Percentiles rank a stretch among this genome's conserved stretches.
Conservation (phyloP, 2,888 invertebrate genomes). For the Agonum fuliginosum region DNA sequence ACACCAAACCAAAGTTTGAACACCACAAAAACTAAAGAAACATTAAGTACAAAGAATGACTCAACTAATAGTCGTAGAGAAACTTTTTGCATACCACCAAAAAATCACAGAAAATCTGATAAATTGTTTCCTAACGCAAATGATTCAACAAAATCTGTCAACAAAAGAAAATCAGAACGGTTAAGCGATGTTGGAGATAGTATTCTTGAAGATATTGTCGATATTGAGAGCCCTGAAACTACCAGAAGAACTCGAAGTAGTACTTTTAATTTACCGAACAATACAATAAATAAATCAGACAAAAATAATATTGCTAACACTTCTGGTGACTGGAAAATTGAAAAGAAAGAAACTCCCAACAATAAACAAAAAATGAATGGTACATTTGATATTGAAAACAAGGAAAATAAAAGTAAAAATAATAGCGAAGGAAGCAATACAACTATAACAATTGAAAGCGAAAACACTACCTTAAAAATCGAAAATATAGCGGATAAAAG, state of each 20-base stretch:
- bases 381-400: conserved; percentile 32
- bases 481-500: not conserved
- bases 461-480: not conserved
- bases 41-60: not conserved
- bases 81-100: not conserved
- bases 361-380: not conserved
- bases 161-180: not conserved
- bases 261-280: not conserved
- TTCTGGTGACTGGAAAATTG: conserved; percentile 17
- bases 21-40: not conserved
- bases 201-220: conserved; percentile 13
- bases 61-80: not conserved
- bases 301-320: not conserved
- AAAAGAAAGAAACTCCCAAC: not conserved
- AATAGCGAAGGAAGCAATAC: not conserved
- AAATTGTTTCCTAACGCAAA: not conserved
- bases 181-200: conserved; percentile 38
- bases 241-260: not conserved
- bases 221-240: conserved; percentile 37
- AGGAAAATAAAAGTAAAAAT: conserved; percentile 9
- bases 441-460: not conserved
- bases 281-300: not conserved
- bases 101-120: not conserved
- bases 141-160: not conserved
- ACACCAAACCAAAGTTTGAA: not conserved